Conservation (phyloP, 1,140 invertebrate species). For the Brachionus rubens region DNA sequence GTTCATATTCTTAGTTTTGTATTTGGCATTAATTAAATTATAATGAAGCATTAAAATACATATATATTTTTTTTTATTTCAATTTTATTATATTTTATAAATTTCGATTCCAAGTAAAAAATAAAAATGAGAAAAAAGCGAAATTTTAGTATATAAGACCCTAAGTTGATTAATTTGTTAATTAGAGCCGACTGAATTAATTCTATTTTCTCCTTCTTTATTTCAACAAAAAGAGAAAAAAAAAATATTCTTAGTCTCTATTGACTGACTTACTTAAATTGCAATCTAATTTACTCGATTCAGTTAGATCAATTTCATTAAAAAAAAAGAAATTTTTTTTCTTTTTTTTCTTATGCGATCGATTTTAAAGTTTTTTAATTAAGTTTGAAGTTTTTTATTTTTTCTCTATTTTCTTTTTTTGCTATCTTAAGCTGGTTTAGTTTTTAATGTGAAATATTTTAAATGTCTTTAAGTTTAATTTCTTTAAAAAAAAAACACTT, state of each 20-base stretch:
- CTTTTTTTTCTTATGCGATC: neutral
- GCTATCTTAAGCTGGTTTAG: too few species aligned
- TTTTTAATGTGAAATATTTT: too few species aligned
- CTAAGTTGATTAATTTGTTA: slow-evolving; percentile 45
- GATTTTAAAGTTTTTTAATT: too few species aligned
- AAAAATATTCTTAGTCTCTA: neutral
- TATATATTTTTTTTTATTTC: slow-evolving; percentile 24
- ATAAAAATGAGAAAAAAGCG: neutral
- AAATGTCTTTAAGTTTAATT: too few species aligned
- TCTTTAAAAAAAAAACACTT: too few species aligned
- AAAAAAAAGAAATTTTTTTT: slow-evolving; percentile 14
- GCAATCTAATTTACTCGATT: too few species aligned
- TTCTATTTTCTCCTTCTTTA: too few species aligned
- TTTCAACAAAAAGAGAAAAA: too few species aligned
- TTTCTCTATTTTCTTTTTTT: too few species aligned
- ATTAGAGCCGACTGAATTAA: slow-evolving; percentile 22
- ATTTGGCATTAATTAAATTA: slow-evolving; percentile 45
- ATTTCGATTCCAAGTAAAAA: slow-evolving; percentile 2
- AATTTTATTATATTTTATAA: neutral
- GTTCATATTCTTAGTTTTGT: slow-evolving; percentile 39
- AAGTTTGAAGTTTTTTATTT: too few species aligned
- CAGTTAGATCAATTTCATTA: slow-evolving; percentile 16
- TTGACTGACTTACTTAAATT: neutral
- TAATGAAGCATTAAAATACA: slow-evolving; percentile 44
- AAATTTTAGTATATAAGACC: neutral